Evolutionary conservation across 2,888 invertebrate species (phyloP).

Genomic region (Ectemnius lituratus): DNA sequence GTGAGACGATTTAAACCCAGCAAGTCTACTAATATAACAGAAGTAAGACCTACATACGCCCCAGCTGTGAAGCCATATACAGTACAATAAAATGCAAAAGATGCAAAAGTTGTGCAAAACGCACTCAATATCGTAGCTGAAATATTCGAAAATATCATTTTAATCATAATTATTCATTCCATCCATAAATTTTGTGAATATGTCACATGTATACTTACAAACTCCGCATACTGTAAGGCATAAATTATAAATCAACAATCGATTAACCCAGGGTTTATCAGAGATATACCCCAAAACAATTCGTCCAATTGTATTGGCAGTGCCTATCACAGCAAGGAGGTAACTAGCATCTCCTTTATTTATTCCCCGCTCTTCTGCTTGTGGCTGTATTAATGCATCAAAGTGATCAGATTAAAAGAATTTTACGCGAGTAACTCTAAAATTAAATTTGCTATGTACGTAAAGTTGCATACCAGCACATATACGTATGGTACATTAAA

Average conservation of each 20-base stretch:
- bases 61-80: slow-evolving; percentile 95
- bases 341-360: slow-evolving; percentile 81
- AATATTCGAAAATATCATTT: not conserved
- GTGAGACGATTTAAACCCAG: slow-evolving; percentile 95
- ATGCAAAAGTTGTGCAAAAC: slow-evolving; percentile 85
- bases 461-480: slow-evolving; percentile 80
- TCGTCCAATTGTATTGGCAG: slow-evolving; percentile 93
- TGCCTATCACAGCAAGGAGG: slow-evolving; percentile 89
- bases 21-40: slow-evolving; percentile 95
- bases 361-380: slow-evolving; percentile 81
- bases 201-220: slow-evolving; percentile 80
- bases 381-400: slow-evolving; percentile 77
- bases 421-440: too few relatives aligned
- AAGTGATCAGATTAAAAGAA: not conserved
- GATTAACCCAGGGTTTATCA: slow-evolving; percentile 94
- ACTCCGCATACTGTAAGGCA: slow-evolving; percentile 93
- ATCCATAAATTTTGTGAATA: not conserved
- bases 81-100: slow-evolving; percentile 87
- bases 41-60: slow-evolving; percentile 97
- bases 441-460: too few relatives aligned
- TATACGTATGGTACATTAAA: slow-evolving; percentile 97
- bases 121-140: slow-evolving; percentile 90
- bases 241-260: slow-evolving; percentile 92
- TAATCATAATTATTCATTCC: not conserved
- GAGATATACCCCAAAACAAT: slow-evolving; percentile 92